These are phyloP conservation scores for Melospiza melodia DNA, from an alignment of 2,113 vertebrate species.

Conservation along the genomic window DNA sequence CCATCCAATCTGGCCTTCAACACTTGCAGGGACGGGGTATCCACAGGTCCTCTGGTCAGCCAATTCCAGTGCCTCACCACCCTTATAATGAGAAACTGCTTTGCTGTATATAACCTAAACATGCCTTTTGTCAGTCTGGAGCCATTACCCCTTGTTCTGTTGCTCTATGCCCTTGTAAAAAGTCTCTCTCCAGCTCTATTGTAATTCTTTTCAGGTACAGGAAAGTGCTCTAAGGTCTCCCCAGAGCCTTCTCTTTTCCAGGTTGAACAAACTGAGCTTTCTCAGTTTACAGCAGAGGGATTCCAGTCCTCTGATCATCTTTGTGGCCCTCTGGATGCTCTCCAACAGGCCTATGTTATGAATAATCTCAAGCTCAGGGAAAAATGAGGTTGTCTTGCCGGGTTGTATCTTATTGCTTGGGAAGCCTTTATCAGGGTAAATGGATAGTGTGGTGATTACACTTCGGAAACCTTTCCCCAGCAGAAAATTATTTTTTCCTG, in stretches of 20 bases:
- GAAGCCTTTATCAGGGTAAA: constrained; percentile 22
- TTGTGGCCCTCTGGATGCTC: not conserved
- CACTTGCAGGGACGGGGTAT: not conserved
- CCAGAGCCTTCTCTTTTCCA: not conserved
- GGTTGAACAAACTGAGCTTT: not conserved
- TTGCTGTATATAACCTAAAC: not conserved
- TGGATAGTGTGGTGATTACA: constrained; percentile 31
- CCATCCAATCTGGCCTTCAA: not conserved
- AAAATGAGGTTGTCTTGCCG: not conserved
- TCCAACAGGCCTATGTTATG: not conserved
- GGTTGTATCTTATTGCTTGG: not conserved
- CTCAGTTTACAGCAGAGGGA: not conserved
- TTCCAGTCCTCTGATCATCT: not conserved
- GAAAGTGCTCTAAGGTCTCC: not conserved
- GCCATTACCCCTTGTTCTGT: not conserved
- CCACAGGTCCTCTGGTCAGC: not conserved
- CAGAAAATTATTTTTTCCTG: constrained; percentile 40
- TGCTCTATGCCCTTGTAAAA: not conserved
- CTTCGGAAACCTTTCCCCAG: constrained; percentile 34
- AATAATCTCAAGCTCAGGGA: not conserved
- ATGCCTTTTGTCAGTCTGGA: not conserved
- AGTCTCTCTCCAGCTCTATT: not conserved
- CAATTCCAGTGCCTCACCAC: not conserved
- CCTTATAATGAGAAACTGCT: not conserved
- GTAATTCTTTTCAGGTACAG: not conserved